Evolutionary conservation across 37 sponge, comb jelly and placozoan species (phyloP), one percentile per base, ranked within the genome.

Genomic region (Ephydatia muelleri): DNA sequence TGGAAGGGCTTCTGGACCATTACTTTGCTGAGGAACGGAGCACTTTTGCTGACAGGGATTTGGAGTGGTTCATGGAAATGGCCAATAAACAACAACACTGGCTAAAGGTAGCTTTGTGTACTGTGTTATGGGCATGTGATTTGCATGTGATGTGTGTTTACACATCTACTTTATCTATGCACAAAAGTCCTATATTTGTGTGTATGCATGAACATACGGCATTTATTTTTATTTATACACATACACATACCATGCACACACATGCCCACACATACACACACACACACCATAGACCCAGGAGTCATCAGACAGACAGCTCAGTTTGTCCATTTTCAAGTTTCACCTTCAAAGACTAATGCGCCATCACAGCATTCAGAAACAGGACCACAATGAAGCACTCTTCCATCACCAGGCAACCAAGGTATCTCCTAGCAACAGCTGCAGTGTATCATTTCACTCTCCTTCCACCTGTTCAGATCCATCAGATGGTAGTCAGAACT

Each of bases 21-120:
- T 89, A 82, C 82, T 92, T 92, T 79, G 84, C 92, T n/a, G 30
- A 32, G 14, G 68, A 85, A 32, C 83, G 68, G 30, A 68, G 73
- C 25, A 37, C 19, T 19, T 75, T 77, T 57, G 73, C 80, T 27
- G 34, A 67, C 1, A 31, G 85, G 26, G 92, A 92, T 70, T 72
- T 79, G 23, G 11, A 32, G 43, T 88, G 85, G 85, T 87, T 92
- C 79, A 73, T 92, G 49, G 80, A 81, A 37, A 31, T 80, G 27
- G 85, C 88, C 36, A 92, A 92, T 70, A 23, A 39, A 22, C 80
- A 84, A 39, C 31, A 66, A 14, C 77, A 85, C 13, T 88, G 88
- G 88, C 65, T 67, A 33, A 14, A 57, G 57, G 57, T 57, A 57
- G 19, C 47, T 43, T 4, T 11, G 47, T 19, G 12, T 14, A 19